Conservation (phyloP, 2,797 vertebrate genomes). For the Galaxias olidus region DNA sequence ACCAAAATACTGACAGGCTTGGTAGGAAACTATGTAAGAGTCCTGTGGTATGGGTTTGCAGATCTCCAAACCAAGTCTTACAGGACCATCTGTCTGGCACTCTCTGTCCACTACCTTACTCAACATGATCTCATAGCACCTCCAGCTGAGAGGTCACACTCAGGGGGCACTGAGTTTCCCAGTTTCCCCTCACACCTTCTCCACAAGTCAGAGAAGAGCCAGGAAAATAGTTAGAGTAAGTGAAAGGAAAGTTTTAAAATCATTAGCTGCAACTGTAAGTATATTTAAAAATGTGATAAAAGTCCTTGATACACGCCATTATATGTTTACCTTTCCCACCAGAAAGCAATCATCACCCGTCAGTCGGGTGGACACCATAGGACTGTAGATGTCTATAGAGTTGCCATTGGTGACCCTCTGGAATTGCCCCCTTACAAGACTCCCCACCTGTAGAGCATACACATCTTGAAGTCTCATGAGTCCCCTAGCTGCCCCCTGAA, state of each 20-base stretch:
- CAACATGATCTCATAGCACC: background rate
- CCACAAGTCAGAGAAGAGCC: too few relatives aligned
- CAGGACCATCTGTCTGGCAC: slow-evolving; percentile 4
- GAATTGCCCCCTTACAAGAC: slow-evolving; percentile 81
- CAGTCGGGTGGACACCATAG: slow-evolving; percentile 67
- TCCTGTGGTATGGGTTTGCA: slow-evolving; percentile 22
- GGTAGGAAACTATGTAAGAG: slow-evolving; percentile 23
- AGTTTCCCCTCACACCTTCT: background rate
- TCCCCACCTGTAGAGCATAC: slow-evolving; percentile 81
- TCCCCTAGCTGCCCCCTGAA: slow-evolving; percentile 84
- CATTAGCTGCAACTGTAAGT: too few relatives aligned
- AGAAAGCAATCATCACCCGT: slow-evolving; percentile 93
- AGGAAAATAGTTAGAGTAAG: too few relatives aligned
- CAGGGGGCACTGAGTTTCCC: background rate
- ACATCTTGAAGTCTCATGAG: slow-evolving; percentile 94
- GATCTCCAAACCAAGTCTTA: slow-evolving; percentile 17
- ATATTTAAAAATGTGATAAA: too few relatives aligned
- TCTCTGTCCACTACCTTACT: background rate
- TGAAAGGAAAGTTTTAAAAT: too few relatives aligned
- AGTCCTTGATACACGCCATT: too few relatives aligned
- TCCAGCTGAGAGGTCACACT: slow-evolving; percentile 9
- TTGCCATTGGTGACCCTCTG: slow-evolving; percentile 63
- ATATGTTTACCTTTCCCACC: slow-evolving; percentile 85
- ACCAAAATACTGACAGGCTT: slow-evolving; percentile 36
- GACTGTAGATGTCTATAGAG: slow-evolving; percentile 74